Percentiles rank a stretch among this genome's conserved stretches.
Evolutionary conservation across 2,888 invertebrate species (phyloP).

Genomic region (Psylliodes chrysocephalus): DNA sequence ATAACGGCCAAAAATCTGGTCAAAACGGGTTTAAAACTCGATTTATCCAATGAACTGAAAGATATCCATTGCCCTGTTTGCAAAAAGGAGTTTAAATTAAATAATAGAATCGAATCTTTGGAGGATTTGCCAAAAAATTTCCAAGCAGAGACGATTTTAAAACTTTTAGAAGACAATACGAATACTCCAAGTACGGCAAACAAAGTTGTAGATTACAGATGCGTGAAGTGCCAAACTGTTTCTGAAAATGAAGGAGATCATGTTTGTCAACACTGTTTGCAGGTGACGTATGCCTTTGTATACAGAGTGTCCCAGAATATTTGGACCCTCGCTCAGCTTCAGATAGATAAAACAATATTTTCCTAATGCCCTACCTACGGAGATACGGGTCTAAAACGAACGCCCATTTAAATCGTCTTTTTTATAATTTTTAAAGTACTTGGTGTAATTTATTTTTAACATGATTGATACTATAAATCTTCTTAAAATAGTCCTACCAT

Average conservation of each 20-base stretch:
- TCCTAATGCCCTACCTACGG: too few relatives aligned
- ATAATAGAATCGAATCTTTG: constrained; percentile 66
- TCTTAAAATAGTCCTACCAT: too few relatives aligned
- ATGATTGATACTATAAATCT: too few relatives aligned
- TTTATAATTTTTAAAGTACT: too few relatives aligned
- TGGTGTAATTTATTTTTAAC: too few relatives aligned
- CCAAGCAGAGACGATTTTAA: constrained; percentile 73
- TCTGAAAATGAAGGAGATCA: constrained; percentile 55
- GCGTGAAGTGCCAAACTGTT: constrained; percentile 61
- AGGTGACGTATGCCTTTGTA: constrained; percentile 67
- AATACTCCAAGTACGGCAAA: constrained; percentile 35
- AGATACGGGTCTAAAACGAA: too few relatives aligned
- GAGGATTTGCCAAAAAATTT: constrained; percentile 74
- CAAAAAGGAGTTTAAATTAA: constrained; percentile 63
- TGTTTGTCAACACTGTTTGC: constrained; percentile 71
- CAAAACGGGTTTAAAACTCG: constrained; percentile 19
- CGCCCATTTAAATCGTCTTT: too few relatives aligned
- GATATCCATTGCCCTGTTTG: constrained; percentile 70
- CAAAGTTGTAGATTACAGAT: constrained; percentile 49
- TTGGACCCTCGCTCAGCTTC: too few relatives aligned
- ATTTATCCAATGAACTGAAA: constrained; percentile 12
- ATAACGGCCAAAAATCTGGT: constrained; percentile 48
- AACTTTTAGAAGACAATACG: constrained; percentile 62
- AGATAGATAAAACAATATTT: too few relatives aligned
- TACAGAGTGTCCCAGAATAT: too few relatives aligned